These are phyloP conservation scores for Drosophila guanche DNA, from an alignment of 1,140 invertebrate species.

Conservation along the genomic window DNA sequence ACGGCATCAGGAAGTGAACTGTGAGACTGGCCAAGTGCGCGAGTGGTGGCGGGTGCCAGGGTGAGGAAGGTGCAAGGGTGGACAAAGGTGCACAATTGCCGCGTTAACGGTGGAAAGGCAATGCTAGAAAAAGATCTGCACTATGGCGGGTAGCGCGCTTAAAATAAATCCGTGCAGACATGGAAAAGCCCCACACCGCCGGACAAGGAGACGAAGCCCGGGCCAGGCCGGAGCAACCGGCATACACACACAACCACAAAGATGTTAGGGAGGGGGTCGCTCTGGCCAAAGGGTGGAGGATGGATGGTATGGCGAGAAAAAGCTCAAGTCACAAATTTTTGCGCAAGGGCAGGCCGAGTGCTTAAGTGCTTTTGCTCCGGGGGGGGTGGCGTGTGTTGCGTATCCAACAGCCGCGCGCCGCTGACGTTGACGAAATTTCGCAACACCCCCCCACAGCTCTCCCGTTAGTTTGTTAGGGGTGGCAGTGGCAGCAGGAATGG, in stretches of 20 bases:
- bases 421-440: slow-evolving; percentile 64
- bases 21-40: slow-evolving; percentile 29
- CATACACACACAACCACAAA: slow-evolving; percentile 64
- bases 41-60: no score
- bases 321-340: slow-evolving; percentile 79
- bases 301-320: slow-evolving; percentile 34
- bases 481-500: slow-evolving; percentile 48
- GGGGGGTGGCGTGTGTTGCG: slow-evolving; percentile 27
- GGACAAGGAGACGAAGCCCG: slow-evolving; percentile 41
- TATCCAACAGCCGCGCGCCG: slow-evolving; percentile 4
- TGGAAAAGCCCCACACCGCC: slow-evolving; percentile 72
- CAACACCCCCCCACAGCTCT: slow-evolving; percentile 68
- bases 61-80: neutral
- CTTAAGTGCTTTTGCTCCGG: slow-evolving; percentile 54
- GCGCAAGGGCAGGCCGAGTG: slow-evolving; percentile 72
- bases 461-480: slow-evolving; percentile 61
- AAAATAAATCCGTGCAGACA: slow-evolving; percentile 73
- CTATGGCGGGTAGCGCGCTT: slow-evolving; percentile 58
- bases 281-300: neutral
- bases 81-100: slow-evolving; percentile 5
- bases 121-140: slow-evolving; percentile 13
- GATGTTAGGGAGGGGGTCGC: slow-evolving; percentile 1
- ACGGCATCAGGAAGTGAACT: neutral
- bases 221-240: slow-evolving; percentile 63
- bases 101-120: slow-evolving; percentile 5